Conservation (phyloP, 2,888 invertebrate genomes). For the Nesidiocoris tenuis region DNA sequence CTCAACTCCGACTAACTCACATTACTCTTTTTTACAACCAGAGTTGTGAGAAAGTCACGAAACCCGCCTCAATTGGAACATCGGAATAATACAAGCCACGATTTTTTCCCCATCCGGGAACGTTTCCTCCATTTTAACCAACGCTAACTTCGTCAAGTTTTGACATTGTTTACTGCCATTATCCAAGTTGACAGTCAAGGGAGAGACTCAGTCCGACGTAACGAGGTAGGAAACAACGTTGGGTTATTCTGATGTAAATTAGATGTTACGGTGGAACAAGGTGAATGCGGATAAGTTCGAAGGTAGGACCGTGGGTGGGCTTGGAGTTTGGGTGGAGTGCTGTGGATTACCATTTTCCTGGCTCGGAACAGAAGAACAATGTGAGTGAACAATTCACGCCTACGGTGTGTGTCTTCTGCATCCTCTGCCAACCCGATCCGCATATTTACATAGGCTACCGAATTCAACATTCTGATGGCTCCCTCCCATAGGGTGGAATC, state of each 20-base stretch:
- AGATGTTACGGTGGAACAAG: neutral
- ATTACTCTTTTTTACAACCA: too few relatives aligned
- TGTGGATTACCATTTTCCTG: neutral
- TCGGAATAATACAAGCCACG: too few relatives aligned
- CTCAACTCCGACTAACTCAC: too few relatives aligned
- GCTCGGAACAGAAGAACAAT: neutral
- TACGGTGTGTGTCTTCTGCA: too few relatives aligned
- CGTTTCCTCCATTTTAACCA: neutral
- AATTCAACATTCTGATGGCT: too few relatives aligned
- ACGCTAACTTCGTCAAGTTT: neutral
- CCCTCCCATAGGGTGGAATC: too few relatives aligned
- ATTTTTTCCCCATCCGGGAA: neutral
- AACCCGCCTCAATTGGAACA: too few relatives aligned
- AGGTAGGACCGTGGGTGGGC: neutral
- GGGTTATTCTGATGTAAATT: neutral
- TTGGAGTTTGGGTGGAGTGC: neutral
- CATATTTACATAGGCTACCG: too few relatives aligned
- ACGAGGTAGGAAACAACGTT: neutral
- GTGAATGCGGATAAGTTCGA: neutral
- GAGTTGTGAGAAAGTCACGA: too few relatives aligned
- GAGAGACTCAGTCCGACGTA: neutral
- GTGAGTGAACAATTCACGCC: neutral
- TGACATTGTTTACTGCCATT: neutral
- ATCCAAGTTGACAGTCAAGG: neutral
- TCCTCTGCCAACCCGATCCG: too few relatives aligned